Evolutionary conservation across 2,113 vertebrate species (phyloP).

Genomic region (Microcebus jonahi): DNA sequence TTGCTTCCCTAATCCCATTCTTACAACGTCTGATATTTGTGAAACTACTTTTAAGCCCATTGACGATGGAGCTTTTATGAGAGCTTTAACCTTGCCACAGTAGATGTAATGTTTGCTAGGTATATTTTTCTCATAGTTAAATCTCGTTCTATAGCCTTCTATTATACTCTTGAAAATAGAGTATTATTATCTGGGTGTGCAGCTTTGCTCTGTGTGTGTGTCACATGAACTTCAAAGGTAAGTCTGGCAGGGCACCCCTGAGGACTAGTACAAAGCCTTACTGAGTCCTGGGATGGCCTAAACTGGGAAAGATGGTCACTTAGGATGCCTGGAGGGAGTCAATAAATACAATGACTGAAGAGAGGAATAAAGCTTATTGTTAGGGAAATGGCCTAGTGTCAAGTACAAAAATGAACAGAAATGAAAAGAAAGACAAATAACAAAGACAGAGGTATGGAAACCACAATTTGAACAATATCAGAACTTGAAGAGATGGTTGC

Average conservation of each 20-base stretch:
- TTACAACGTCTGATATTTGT: neutral
- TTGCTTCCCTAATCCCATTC: neutral
- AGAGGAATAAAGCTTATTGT: neutral
- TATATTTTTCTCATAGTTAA: neutral
- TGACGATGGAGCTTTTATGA: neutral
- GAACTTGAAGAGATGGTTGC: neutral
- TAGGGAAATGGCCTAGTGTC: neutral
- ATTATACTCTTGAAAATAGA: neutral
- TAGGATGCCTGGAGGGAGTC: neutral
- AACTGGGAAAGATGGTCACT: neutral
- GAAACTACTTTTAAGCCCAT: neutral
- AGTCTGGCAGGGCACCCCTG: neutral
- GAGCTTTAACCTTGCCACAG: neutral
- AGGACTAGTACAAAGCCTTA: too few species aligned
- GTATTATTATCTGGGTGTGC: neutral
- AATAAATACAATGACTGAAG: neutral
- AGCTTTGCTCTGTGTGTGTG: neutral
- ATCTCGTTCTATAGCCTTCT: neutral
- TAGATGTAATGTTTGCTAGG: neutral
- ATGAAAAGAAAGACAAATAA: neutral
- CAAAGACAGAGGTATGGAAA: neutral
- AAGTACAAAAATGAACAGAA: neutral
- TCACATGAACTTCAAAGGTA: neutral
- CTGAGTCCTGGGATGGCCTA: neutral
- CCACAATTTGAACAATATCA: neutral